Percentiles rank a stretch among this genome's conserved stretches.
Evolutionary conservation across 1,140 invertebrate species (phyloP).

Genomic region (Octopus bimaculoides): DNA sequence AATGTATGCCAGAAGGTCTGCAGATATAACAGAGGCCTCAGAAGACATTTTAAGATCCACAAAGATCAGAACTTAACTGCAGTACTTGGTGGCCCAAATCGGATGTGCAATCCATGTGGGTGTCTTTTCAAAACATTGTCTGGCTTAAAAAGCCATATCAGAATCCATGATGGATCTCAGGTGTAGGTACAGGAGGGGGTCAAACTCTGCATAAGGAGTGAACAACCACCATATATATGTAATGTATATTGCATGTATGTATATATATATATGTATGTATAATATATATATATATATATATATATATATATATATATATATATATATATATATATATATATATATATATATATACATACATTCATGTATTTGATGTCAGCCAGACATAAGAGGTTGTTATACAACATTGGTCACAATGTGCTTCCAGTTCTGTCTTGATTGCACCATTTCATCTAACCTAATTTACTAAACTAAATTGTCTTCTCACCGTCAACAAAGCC

Average conservation of each 20-base stretch:
- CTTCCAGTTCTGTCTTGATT: too few relatives aligned
- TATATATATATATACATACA: background rate
- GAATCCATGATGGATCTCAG: background rate
- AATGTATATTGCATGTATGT: background rate
- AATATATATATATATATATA: background rate
- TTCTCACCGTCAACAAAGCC: too few relatives aligned
- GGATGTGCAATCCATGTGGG: background rate
- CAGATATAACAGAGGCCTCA: too few relatives aligned
- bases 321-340: background rate
- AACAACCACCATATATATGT: background rate
- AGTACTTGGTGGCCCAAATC: too few relatives aligned
- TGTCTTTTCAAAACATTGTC: background rate
- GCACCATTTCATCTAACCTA: too few relatives aligned
- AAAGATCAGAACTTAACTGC: too few relatives aligned
- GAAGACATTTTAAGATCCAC: too few relatives aligned
- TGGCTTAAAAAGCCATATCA: background rate
- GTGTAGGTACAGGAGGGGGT: background rate
- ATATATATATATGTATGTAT: background rate
- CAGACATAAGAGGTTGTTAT: too few relatives aligned
- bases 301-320: slow-evolving; percentile 2
- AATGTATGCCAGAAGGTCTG: background rate
- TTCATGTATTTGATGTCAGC: too few relatives aligned
- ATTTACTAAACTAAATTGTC: too few relatives aligned
- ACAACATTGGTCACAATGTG: too few relatives aligned
- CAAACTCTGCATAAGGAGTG: background rate